phyloP scores from a whole-genome alignment of 1,140 invertebrate genomes.

The Macrobrachium rosenbergii region DNA sequence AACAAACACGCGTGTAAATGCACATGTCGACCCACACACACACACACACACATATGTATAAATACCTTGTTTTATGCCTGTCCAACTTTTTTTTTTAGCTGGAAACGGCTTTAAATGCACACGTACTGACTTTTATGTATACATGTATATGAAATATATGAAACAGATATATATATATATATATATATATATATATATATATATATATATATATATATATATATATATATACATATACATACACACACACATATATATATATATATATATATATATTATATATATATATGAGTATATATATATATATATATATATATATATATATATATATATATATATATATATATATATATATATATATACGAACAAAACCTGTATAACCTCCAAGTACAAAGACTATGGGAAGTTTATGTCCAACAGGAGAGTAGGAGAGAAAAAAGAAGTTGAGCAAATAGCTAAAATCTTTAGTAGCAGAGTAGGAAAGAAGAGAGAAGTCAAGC shows the following conservation, averaged over 20 bases:
- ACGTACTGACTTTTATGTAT: neutral
- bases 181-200: slow-evolving; percentile 37
- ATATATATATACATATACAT: slow-evolving; percentile 30
- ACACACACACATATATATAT: slow-evolving; percentile 21
- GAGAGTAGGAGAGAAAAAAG: no score
- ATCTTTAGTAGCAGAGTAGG: no score
- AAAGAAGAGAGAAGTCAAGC: no score
- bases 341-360: slow-evolving; percentile 28
- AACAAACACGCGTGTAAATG: no score
- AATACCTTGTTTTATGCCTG: no score
- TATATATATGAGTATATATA: slow-evolving; percentile 25
- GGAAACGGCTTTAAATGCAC: no score
- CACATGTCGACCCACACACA: no score
- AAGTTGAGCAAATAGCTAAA: no score
- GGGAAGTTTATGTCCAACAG: no score
- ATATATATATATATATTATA: neutral
- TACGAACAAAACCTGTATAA: neutral
- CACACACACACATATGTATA: no score
- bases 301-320: slow-evolving; percentile 36
- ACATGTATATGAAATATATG: neutral
- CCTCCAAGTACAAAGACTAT: no score
- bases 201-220: slow-evolving; percentile 34
- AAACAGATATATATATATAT: slow-evolving; percentile 25
- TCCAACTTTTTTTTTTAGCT: no score
- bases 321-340: slow-evolving; percentile 36